Base-by-base conservation (phyloP, 2,797 vertebrate genomes). In the Myotis daubentonii region DNA sequence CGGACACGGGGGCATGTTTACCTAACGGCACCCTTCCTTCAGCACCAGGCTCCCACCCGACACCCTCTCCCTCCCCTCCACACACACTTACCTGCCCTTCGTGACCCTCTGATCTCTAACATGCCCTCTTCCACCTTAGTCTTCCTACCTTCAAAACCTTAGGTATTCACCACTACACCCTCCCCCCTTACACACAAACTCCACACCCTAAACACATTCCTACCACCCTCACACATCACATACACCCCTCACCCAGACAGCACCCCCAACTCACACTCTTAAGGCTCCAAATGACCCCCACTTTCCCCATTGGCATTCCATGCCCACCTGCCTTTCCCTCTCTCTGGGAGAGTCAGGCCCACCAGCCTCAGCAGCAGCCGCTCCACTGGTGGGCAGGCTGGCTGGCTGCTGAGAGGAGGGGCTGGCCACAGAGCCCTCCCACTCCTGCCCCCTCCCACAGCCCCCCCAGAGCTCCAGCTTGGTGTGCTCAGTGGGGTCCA, bases 381-480 rank as follows among this genome's bases (percentile, higher is more conserved):
- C 78, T 87, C 81, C 47, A 92, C 96, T 95, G 66, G 90, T 90
- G 82, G 93, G 94, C 66, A 66, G 95, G 82, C 88, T 28, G 33
- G 82, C 88, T 28, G 33, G 57, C 20, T 5, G 47, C 89, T 16
- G 49, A 62, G 88, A 91, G 66, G 78, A 92, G 85, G 93, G 96
- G 90, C 75, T 11, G 60, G 60, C 97, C 78, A 92, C 41, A 80
- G 83, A 85, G 87, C 25, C 94, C 95, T 96, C 96, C 96, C 88
- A 75, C n/a, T 57, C 85, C 94, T 74, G 82, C 91, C 94, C 92
- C 92, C 89, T 93, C 94, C 94, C 84, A 89, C 93, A 36, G 82
- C 53, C 60, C 44, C 93, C 92, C 57, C 82, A 74, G 8, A 76
- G 82, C 68, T 93, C 60, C 71, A 66, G 80, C 76, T 70, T 51